These are phyloP conservation scores for Gymnarchus niloticus DNA, from an alignment of 2,113 vertebrate genomes.

Conservation along the genomic window DNA sequence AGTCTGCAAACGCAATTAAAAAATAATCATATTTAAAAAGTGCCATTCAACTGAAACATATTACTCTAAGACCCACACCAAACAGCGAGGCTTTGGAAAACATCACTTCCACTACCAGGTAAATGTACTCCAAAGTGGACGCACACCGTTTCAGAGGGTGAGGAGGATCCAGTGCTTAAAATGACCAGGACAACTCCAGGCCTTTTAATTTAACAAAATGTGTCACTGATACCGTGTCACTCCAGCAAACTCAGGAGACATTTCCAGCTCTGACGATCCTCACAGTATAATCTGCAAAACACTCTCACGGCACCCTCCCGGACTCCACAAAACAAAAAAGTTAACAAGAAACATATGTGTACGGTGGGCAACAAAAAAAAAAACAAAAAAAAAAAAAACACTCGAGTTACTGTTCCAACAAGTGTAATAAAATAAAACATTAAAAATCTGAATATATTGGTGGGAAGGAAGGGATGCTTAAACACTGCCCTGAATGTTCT, in stretches of 20 bases:
- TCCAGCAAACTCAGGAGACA: neutral
- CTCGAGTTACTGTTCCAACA: neutral
- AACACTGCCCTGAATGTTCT: neutral
- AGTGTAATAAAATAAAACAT: no score
- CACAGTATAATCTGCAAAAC: neutral
- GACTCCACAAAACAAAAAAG: neutral
- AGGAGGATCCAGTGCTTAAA: neutral
- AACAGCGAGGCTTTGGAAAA: neutral
- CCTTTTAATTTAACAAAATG: neutral
- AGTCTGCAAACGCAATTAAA: no score
- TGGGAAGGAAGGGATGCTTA: neutral
- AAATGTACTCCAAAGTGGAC: no score
- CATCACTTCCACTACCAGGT: no score
- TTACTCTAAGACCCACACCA: neutral
- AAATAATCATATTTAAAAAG: neutral
- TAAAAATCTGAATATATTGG: neutral
- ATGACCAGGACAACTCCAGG: neutral
- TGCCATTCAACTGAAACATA: neutral
- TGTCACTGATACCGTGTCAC: neutral
- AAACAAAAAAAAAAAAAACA: neutral
- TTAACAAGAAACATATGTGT: no score
- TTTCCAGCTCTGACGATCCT: no score
- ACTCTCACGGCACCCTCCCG: neutral
- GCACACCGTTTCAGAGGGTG: no score
- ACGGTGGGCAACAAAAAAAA: neutral